A percentile compares a stretch with the other conserved stretches of the same genome.
Conservation (phyloP, 2,113 vertebrate genomes). For the Amphilophus citrinellus region DNA sequence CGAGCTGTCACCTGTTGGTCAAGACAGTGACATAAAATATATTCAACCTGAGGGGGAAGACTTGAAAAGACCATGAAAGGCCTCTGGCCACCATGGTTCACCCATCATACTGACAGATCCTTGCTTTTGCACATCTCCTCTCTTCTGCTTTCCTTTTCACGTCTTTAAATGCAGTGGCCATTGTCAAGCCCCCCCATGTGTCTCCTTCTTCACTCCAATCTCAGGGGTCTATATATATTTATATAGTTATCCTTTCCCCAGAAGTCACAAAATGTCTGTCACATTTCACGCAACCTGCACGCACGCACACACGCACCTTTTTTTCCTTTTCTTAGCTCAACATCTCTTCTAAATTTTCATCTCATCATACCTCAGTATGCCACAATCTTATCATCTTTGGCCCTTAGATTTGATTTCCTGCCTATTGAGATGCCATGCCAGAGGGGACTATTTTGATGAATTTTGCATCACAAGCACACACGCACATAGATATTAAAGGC, state of each 20-base stretch:
- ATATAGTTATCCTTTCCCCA: constrained; percentile 36
- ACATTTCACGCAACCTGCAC: background rate
- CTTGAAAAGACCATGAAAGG: background rate
- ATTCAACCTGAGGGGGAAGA: constrained; percentile 3
- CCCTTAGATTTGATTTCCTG: constrained; percentile 66
- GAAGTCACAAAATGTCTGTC: constrained; percentile 49
- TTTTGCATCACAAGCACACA: constrained; percentile 10
- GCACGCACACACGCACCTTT: background rate
- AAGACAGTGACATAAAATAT: background rate
- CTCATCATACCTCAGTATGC: constrained; percentile 44
- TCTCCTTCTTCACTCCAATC: constrained; percentile 45
- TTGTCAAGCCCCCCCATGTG: constrained; percentile 20
- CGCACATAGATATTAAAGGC: background rate
- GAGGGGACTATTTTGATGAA: constrained; percentile 63
- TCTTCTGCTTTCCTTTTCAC: constrained; percentile 12
- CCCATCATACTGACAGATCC: constrained; percentile 9
- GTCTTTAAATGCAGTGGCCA: constrained; percentile 28
- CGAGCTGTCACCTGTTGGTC: background rate
- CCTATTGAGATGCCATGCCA: constrained; percentile 55
- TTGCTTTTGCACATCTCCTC: constrained; percentile 29
- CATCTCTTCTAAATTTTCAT: constrained; percentile 43
- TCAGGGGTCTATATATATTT: constrained; percentile 17
- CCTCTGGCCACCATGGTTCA: constrained; percentile 6
- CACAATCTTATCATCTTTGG: constrained; percentile 64
- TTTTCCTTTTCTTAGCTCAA: constrained; percentile 25